Base-by-base conservation (phyloP, 1,140 invertebrate genomes). In the Ooceraea biroi region DNA sequence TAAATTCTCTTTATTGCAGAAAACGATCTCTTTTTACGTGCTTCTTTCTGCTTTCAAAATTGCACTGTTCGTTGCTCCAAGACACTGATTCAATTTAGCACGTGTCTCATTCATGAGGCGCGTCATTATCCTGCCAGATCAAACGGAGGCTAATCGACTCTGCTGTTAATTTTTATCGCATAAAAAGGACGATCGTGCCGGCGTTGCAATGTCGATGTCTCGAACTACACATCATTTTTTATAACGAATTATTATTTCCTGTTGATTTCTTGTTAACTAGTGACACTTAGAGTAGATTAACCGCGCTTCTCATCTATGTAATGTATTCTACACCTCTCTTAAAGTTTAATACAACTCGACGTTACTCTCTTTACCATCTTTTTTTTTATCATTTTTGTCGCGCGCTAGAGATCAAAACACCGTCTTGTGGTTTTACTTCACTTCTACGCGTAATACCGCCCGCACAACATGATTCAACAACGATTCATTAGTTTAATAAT, bases 401-500 rank as follows among this genome's bases (percentile, higher is more conserved):
- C 73, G 30, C 77, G 58, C 86, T 84, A 90, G 89, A 89, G 91
- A 88, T 90, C 72, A 91, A 91, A 89, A 90, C 89, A 91, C 89
- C 82, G 66, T 87, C 25, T 82, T 72, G 72, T 48, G 66, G 58
- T 77, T 83, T 83, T 78, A 84, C 44, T 84, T 5, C 55, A 69
- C 73, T 41, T 90, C 89, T 91, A 93, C 69, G 82, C 77, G 91
- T 88, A 92, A 88, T 90, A 22, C 50, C 84, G 82, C 86, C 86
- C 88, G 84, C 88, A 85, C 89, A 92, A 92, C 90, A 94, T 91
- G 89, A 91, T 92, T 36, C 90, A 93, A 94, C 93, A 94, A 93
- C 90, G 84, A 90, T 90, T 91, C 87, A 88, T 90, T 91, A 60
- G 30, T 85, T 88, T 82, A 82, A 61, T 85, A 85, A 87, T 65